Base-by-base conservation (phyloP, 2,113 vertebrate genomes). In the Saccopteryx leptura region DNA sequence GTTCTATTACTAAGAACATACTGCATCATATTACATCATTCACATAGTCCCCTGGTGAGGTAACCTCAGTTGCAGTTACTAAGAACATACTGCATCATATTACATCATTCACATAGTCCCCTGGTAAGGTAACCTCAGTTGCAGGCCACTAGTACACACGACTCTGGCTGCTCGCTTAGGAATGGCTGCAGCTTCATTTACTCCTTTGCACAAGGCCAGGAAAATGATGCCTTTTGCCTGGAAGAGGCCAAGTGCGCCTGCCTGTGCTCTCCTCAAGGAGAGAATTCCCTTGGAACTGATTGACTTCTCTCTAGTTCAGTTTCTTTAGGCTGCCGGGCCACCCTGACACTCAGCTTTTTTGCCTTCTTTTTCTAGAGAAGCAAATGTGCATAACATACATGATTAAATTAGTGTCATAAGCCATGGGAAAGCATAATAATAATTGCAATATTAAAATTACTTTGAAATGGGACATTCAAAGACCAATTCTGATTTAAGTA, bases 391-490 rank as follows among this genome's bases (percentile, higher is more conserved):
- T 72, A 61, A 61, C 15, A 65, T 80, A 24, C 48, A 24, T 72
- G 23, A 79, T 65, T 48, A 78, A 71, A 28, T 74, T 83, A 61
- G 31, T 75, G 19, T 80, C 48, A 90, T 26, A 86, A 87, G 80
- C 58, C 4, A 6, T 52, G 19, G 56, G 78, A 88, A 28, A 88
- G 56, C 31, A 39, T 78, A 28, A 26, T 69, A 60, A 48, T 81
- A 60, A 68, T 72, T 60, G 13, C 14, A 88, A 21, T 72, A 74
- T 17, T 91, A 66, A 74, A 79, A 56, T 65, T 90, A 72, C 90
- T 85, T 92, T 95, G 88, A 89, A 89, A 87, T 66, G 9, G 58
- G 33, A 52, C 17, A 54, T 18, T 81, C 31, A 71, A 46, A 90
- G 58, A 26, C 1, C 2, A 7, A 46, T 75, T 39, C 39, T 63